Evolutionary conservation across 2,113 vertebrate genomes (phyloP).

Genomic region (Saguinus midas): DNA sequence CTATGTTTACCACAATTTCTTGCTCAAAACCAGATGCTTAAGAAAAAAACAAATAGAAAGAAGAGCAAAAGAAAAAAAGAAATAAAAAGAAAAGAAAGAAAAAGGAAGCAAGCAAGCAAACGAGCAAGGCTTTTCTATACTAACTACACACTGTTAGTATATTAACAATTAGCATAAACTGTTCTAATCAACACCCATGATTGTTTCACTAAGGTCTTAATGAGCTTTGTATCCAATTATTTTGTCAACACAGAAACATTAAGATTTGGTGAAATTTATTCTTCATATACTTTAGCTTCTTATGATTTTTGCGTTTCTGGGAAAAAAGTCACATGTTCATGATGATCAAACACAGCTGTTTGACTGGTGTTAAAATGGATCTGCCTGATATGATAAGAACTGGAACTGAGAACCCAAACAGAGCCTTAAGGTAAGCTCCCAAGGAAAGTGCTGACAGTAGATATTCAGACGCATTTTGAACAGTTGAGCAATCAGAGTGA

Average conservation of each 20-base stretch:
- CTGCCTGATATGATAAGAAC: neutral
- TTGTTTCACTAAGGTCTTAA: constrained; percentile 21
- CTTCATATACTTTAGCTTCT: neutral
- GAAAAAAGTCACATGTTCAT: neutral
- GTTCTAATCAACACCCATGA: neutral
- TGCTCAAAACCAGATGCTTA: neutral
- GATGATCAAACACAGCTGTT: neutral
- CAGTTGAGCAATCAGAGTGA: neutral
- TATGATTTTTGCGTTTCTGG: neutral
- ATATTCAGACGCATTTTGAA: neutral
- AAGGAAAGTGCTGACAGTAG: neutral
- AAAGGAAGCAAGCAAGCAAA: neutral
- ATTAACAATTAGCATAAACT: neutral
- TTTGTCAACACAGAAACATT: neutral
- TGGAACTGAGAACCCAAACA: neutral
- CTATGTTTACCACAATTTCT: neutral
- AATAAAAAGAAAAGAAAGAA: neutral
- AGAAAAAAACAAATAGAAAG: neutral
- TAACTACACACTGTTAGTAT: neutral
- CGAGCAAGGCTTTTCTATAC: neutral
- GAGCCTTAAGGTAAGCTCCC: neutral
- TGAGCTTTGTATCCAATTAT: neutral
- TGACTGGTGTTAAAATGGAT: neutral
- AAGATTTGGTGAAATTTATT: constrained; percentile 40
- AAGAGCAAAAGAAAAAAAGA: too few relatives aligned